A percentile compares a stretch with the other conserved stretches of the same genome.
Evolutionary conservation across 2,888 invertebrate genomes (phyloP).

Genomic region (Euspilapteryx auroguttella): DNA sequence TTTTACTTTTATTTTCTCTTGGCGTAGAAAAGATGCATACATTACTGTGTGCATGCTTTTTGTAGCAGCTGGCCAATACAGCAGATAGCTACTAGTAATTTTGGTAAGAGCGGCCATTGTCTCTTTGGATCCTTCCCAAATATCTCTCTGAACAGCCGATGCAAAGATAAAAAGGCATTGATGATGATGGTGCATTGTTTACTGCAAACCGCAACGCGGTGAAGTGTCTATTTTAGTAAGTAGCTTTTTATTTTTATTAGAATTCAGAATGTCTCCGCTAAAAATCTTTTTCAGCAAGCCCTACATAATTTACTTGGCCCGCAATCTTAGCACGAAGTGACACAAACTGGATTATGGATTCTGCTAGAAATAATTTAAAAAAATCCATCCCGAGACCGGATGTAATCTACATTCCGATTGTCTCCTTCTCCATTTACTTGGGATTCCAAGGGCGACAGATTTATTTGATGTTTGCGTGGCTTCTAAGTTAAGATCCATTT

Average conservation of each 20-base stretch:
- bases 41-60: too few relatives aligned
- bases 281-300: constrained; percentile 6
- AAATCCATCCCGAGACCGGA: constrained; percentile 17
- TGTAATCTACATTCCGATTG: constrained; percentile 33
- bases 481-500: constrained; percentile 42
- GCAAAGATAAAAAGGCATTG: constrained; percentile 28
- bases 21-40: too few relatives aligned
- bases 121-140: constrained; percentile 31
- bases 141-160: constrained; percentile 19
- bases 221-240: constrained; percentile 3
- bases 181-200: constrained; percentile 4
- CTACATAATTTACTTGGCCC: constrained; percentile 9
- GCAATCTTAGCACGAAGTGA: constrained; percentile 21
- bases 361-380: constrained; percentile 20
- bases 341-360: constrained; percentile 18
- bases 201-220: constrained; percentile 3
- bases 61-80: constrained; percentile 11
- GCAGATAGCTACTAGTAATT: constrained; percentile 20
- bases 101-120: constrained; percentile 40
- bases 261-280: constrained; percentile 3
- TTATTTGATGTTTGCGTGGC: constrained; percentile 24
- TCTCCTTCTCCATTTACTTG: constrained; percentile 21
- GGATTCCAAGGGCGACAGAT: constrained; percentile 22
- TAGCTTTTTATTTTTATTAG: neutral
- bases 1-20: constrained; percentile 5